Base-by-base conservation (phyloP, 2,888 invertebrate species). In the Zonitis immaculata region DNA sequence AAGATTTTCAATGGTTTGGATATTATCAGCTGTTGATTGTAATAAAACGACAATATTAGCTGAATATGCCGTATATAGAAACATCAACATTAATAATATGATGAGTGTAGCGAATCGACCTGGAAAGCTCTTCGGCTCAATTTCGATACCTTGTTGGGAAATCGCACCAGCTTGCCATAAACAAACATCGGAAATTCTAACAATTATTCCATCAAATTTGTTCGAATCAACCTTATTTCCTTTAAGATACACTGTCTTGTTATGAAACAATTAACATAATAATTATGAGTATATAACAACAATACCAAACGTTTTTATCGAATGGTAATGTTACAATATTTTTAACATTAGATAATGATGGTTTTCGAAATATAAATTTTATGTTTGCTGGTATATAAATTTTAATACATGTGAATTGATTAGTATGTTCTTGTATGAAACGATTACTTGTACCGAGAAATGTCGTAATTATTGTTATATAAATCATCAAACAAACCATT, bases 21-120 rank as follows among this genome's bases (percentile, higher is more conserved):
- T 80, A 42, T 80, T 78, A 46, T 76, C 71, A 0, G 83, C 80
- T 0, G 83, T 80, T 0, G 85, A 81, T 62, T 85, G 84, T 4
- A 86, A 75, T 5, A 86, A 71, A 6, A 82, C 84, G 2, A 86
- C 83, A 42, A 86, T 83, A 67, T 83, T 83, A 0, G 85, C 86
- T 0, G 84, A 81, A 65, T 84, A 86, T 0, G 85, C 82, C 0
- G 82, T 81, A 67, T 83, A 85, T 8, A 86, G 69, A 44, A 80
- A 79, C 79, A 81, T 78, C 16, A 80, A 67, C 0, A 75, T 68
- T 1, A 69, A 32, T 45, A 69, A 65, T 1, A 61, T 47, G 12
- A 63, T 62, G 6, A 70, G 55, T 4, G 66, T 59, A 2, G 66
- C 58, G 1, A 66, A 63, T 35, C 79, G 72, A 20, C 81, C 81